Percentiles rank a stretch among this genome's conserved stretches.
Evolutionary conservation across 2,888 invertebrate genomes (phyloP).

Genomic region (Fabriciana adippe): DNA sequence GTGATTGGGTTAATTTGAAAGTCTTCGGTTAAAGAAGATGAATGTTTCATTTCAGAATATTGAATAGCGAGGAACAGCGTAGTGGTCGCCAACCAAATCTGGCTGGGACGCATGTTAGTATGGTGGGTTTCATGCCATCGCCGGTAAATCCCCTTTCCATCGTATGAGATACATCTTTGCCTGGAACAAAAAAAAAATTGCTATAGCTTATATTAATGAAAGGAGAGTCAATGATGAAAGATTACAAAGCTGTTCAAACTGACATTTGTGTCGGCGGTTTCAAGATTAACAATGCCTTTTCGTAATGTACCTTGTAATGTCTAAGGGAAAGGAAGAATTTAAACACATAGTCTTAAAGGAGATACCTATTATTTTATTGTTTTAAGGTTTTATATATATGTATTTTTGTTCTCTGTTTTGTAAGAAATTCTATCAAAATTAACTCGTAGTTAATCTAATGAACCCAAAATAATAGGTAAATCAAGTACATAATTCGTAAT

Average conservation of each 20-base stretch:
- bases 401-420: neutral
- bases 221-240: neutral
- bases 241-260: too few species aligned
- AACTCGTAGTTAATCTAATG: constrained; percentile 4
- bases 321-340: too few species aligned
- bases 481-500: constrained; percentile 8
- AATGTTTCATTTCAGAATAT: constrained; percentile 63
- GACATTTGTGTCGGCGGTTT: too few species aligned
- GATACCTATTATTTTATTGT: too few species aligned
- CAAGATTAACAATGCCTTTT: too few species aligned
- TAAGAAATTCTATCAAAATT: neutral
- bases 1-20: constrained; percentile 48
- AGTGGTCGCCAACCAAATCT: constrained; percentile 65
- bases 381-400: neutral
- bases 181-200: constrained; percentile 57
- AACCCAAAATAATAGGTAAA: constrained; percentile 7
- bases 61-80: constrained; percentile 59
- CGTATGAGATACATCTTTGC: constrained; percentile 59
- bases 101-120: constrained; percentile 64
- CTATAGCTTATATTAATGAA: neutral
- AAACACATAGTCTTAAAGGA: neutral
- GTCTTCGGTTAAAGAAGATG: constrained; percentile 46
- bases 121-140: constrained; percentile 63
- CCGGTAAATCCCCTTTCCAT: constrained; percentile 57
- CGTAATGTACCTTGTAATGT: too few species aligned